Evolutionary conservation across 2,888 invertebrate species (phyloP), one percentile per base, ranked within the genome.

Genomic region (Drosophila mimetica): DNA sequence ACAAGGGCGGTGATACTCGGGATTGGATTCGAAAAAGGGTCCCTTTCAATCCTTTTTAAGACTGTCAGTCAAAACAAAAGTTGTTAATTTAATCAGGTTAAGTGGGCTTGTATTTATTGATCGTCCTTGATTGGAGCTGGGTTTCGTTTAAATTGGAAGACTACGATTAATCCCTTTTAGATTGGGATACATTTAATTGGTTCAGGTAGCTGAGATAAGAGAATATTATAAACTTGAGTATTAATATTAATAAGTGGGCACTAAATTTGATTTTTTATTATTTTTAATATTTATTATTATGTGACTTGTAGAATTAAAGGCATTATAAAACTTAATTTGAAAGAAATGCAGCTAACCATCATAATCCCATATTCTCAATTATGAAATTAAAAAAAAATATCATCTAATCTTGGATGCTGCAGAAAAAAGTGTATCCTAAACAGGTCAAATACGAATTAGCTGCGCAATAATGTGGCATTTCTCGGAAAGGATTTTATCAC

Each of bases 31-130:
- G 25, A 5, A 34, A 39, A 34, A 34, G 60, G 51, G 30, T 20
- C 28, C 42, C 22, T 28, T 59, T 25, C 34, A 47, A 42, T 59
- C 47, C 28, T 34, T 58, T 44, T 46, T 13, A 51, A 66, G 48
- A 50, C 44, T 16, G 18, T 14, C 20, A 13, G 22, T 16, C 20
- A 37, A 58, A 51, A 58, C 72, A 59, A 77, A 77, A 64, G 54
- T 64, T 63, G 54, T 63, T 81, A 75, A 75, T 74, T 74, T 81
- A 85, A 87, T 82, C 73, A 66, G 66, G 60, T 70, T 85, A 55
- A 66, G 13, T 59, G 70, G 73, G 52, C 71, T 70, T 57, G 37
- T 28, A 25, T 18, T 65, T 60, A 76, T 50, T 58, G 66, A 65
- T 58, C 75, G 53, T 71, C 58, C 28, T 46, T 47, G 50, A 51